Conservation (phyloP, 2,888 invertebrate species). For the Nephrotoma guestfalica region DNA sequence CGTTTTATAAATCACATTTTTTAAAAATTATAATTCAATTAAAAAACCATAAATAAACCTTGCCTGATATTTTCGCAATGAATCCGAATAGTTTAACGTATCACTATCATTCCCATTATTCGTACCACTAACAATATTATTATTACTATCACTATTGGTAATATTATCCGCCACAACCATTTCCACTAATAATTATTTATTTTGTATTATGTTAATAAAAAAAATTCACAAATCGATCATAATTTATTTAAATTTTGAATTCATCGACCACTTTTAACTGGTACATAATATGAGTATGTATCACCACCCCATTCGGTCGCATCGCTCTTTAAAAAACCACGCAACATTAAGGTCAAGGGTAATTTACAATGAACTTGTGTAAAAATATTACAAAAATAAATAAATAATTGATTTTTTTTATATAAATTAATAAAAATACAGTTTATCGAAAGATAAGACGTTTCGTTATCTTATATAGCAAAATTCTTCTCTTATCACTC, state of each 20-base stretch:
- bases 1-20: not conserved
- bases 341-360: not conserved
- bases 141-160: constrained; percentile 18
- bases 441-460: not conserved
- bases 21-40: not conserved
- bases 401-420: not conserved
- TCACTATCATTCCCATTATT: constrained; percentile 3
- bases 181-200: constrained; percentile 15
- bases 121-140: not conserved
- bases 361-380: not conserved
- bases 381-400: not conserved
- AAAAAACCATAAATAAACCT: not conserved
- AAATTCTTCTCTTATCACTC: not conserved
- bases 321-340: not conserved
- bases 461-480: not conserved
- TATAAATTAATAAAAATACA: not conserved
- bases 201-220: not conserved
- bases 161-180: constrained; percentile 26
- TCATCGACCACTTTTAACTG: not conserved
- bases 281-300: not conserved
- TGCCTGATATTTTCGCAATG: constrained; percentile 9
- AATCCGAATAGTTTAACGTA: constrained; percentile 5
- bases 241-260: not conserved
- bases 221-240: not conserved
- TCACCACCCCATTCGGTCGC: not conserved